Conservation (phyloP, 2,797 vertebrate genomes). For the Acrossocheilus wenchowensis region DNA sequence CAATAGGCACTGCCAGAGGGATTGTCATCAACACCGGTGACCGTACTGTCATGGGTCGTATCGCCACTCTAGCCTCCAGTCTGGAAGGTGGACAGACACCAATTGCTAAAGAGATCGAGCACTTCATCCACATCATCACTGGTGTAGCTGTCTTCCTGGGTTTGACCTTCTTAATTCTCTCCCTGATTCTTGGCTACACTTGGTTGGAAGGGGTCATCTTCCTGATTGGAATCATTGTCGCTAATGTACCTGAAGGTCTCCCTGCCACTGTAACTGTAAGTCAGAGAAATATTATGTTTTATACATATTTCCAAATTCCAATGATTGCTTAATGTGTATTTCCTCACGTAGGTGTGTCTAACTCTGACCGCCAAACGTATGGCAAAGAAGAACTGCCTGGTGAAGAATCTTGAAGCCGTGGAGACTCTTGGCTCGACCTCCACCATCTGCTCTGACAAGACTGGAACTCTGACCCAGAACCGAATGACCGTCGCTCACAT, state of each 20-base stretch:
- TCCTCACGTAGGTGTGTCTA: constrained; percentile 85
- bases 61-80: constrained; percentile 91
- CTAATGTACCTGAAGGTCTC: constrained; percentile 89
- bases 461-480: constrained; percentile 91
- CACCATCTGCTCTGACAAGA: constrained; percentile 93
- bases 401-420: constrained; percentile 95
- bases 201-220: constrained; percentile 91
- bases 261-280: constrained; percentile 89
- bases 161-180: constrained; percentile 89
- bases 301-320: neutral
- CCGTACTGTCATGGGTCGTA: constrained; percentile 96
- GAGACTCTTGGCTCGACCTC: constrained; percentile 94
- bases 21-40: constrained; percentile 94
- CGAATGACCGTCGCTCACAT: constrained; percentile 93
- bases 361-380: constrained; percentile 97
- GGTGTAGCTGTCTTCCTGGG: constrained; percentile 95
- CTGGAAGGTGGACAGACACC: constrained; percentile 93
- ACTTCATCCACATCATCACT: constrained; percentile 96
- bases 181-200: constrained; percentile 90
- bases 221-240: constrained; percentile 90
- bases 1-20: constrained; percentile 89
- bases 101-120: constrained; percentile 91
- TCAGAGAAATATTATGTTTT: neutral
- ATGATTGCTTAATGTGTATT: neutral
- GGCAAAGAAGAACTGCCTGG: constrained; percentile 96